These are phyloP conservation scores for Agrypnus murinus DNA, from an alignment of 2,888 invertebrate genomes.

Conservation along the genomic window DNA sequence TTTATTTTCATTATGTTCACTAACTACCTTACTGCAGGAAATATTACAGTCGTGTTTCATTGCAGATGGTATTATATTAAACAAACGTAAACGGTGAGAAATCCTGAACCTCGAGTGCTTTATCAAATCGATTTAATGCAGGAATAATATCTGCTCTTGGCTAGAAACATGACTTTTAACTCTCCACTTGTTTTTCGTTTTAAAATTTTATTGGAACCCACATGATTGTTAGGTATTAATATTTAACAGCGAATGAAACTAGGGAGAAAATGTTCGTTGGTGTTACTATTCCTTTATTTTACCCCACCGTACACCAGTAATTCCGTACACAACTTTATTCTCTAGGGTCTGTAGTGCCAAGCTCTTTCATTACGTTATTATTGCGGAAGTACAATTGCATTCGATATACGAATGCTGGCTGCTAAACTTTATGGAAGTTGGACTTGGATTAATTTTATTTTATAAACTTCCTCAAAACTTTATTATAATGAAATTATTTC, in stretches of 20 bases:
- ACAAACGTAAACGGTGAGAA: slow-evolving; percentile 12
- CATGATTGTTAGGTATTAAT: neutral
- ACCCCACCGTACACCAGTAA: neutral
- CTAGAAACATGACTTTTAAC: too few species aligned
- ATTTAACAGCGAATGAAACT: neutral
- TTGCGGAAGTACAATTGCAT: slow-evolving; percentile 21
- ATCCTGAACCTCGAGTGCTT: neutral
- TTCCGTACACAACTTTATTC: slow-evolving; percentile 15
- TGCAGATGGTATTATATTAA: slow-evolving; percentile 20
- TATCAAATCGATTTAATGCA: neutral
- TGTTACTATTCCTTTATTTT: neutral
- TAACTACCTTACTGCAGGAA: slow-evolving; percentile 33
- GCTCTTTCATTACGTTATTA: slow-evolving; percentile 29
- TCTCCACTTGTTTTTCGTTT: too few species aligned
- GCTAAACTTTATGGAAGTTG: neutral
- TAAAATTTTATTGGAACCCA: too few species aligned
- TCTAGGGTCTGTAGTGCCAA: neutral
- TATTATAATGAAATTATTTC: slow-evolving; percentile 38
- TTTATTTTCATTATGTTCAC: slow-evolving; percentile 34
- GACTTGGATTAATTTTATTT: slow-evolving; percentile 1
- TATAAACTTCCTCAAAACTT: neutral
- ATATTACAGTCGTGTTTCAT: slow-evolving; percentile 34
- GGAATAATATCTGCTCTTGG: too few species aligned
- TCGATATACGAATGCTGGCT: slow-evolving; percentile 1
- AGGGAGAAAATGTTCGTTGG: neutral